Evolutionary conservation across 2,888 invertebrate species (phyloP), one percentile per base, ranked within the genome.

Genomic region (Scaptomyza flava): DNA sequence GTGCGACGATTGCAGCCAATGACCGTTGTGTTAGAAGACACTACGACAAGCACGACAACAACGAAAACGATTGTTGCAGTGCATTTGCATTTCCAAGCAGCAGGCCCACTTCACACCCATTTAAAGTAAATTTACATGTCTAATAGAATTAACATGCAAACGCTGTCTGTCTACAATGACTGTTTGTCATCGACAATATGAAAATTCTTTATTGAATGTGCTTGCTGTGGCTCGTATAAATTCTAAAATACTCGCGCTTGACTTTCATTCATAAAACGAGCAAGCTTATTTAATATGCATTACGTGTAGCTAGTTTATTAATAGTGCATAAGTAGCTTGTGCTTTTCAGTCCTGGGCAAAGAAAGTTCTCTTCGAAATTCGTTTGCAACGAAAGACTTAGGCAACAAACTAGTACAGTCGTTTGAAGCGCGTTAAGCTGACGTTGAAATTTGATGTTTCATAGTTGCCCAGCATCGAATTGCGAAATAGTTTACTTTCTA

Each of bases 331-430:
- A 17, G 45, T 50, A 30, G 6, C 9, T 42, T 11, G 12, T 43
- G 30, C 17, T 2, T 56, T 20, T 3, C 27, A 17, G 60, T 50
- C 14, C 48, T 33, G 14, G 12, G 23, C 48, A 59, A 63, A 68
- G 83, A 86, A 83, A 83, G 82, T 83, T 83, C 86, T 83, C 17
- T 83, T 75, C 67, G 83, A 86, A 86, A 82, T 80, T 82, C 14
- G 30, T 0, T 3, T n/a, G 41, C 50, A 64, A 38, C 45, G 38
- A 67, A 60, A 54, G 62, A 59, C 66, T 66, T 33, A 45, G 50
- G 53, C 62, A 45, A 53, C 42, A 50, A 69, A 76, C 61, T 66
- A 46, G 38, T 14, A 31, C 66, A 63, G 20, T 42, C 33, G 50
- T 50, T 71, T 67, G 30, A 23, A 43, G 61, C 63, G 54, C 33